A percentile compares a stretch with the other conserved stretches of the same genome.
Conservation (phyloP, 1,140 invertebrate species). For the Parasteatoda tepidariorum region DNA sequence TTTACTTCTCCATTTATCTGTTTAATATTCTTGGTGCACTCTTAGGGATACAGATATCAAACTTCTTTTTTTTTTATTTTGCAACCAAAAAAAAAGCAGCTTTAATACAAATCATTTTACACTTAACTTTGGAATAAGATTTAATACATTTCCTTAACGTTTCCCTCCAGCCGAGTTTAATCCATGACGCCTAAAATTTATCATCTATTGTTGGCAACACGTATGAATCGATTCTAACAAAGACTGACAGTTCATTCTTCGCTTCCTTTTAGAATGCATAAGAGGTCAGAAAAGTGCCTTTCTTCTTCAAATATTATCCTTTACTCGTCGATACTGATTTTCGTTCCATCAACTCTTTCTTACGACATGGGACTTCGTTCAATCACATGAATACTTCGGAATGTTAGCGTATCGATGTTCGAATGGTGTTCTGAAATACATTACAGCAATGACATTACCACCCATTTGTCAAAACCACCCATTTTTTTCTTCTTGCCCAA, state of each 20-base stretch:
- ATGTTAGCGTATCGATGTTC: slow-evolving; percentile 16
- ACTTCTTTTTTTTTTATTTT: neutral
- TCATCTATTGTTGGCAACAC: neutral
- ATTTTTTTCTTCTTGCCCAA: neutral
- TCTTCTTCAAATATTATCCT: neutral
- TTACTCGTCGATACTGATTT: neutral
- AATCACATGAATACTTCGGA: neutral
- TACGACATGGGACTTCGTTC: neutral
- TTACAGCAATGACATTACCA: slow-evolving; percentile 7
- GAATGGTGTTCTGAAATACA: slow-evolving; percentile 2
- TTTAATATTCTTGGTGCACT: neutral
- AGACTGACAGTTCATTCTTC: neutral
- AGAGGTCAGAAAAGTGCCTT: neutral
- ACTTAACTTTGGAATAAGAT: neutral
- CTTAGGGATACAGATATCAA: neutral
- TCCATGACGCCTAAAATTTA: neutral
- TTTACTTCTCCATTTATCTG: too few relatives aligned
- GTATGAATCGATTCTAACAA: neutral
- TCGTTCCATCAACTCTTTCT: neutral
- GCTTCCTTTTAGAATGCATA: neutral
- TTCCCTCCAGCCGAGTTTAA: neutral
- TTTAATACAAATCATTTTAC: neutral
- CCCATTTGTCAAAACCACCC: slow-evolving; percentile 25
- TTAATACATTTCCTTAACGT: neutral
- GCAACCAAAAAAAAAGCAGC: too few relatives aligned